Conservation (phyloP, 2,888 invertebrate genomes). For the Mythimna ferrago region DNA sequence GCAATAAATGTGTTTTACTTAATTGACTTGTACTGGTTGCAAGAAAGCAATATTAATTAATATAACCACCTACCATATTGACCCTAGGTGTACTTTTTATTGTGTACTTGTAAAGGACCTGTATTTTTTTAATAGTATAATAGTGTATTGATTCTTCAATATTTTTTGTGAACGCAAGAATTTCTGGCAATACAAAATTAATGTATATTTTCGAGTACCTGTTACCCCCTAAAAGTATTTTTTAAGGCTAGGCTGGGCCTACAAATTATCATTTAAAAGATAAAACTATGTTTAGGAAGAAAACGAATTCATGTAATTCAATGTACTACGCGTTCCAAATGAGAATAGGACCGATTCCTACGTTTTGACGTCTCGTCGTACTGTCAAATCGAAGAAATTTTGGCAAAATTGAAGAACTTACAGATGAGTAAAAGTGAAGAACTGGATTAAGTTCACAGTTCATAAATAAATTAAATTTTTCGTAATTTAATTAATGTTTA, state of each 20-base stretch:
- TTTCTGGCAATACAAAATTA: conserved; percentile 5
- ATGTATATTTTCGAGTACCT: conserved; percentile 17
- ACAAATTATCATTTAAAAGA: conserved; percentile 30
- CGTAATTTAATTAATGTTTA: too few relatives aligned
- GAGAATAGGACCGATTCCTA: too few relatives aligned
- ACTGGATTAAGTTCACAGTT: too few relatives aligned
- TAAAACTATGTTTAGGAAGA: conserved; percentile 37
- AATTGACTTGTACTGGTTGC: conserved; percentile 4
- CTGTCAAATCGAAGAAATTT: too few relatives aligned
- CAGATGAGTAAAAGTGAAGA: too few relatives aligned
- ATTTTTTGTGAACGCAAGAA: background rate
- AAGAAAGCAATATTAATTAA: conserved; percentile 26
- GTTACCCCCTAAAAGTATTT: background rate
- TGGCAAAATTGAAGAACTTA: too few relatives aligned
- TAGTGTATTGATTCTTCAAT: conserved; percentile 1
- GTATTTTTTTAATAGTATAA: background rate
- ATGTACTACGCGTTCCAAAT: conserved; percentile 20
- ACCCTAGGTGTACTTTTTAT: background rate
- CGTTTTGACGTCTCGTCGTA: too few relatives aligned
- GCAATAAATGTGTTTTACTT: conserved; percentile 31
- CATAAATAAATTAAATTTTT: too few relatives aligned
- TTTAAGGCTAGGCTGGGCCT: conserved; percentile 51
- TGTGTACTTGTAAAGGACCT: too few relatives aligned
- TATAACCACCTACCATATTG: background rate
- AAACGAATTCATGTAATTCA: conserved; percentile 46